Evolutionary conservation across 2,888 invertebrate species (phyloP).

Genomic region (Aromia moschata): DNA sequence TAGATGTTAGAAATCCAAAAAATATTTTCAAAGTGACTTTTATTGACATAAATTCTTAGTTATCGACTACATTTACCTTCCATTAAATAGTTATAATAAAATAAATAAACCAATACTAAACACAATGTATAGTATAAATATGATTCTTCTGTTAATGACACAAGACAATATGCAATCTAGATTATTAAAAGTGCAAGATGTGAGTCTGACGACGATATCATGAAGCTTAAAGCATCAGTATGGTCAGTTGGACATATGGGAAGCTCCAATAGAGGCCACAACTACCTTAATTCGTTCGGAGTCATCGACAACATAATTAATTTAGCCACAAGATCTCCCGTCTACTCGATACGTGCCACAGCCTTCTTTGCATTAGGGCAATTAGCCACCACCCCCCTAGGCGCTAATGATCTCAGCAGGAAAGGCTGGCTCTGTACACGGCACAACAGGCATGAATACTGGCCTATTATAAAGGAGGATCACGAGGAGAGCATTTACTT

Average conservation of each 20-base stretch:
- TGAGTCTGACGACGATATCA: constrained; percentile 73
- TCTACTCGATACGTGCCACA: constrained; percentile 89
- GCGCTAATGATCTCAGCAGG: constrained; percentile 81
- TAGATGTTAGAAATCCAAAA: too few relatives aligned
- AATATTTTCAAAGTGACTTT: too few relatives aligned
- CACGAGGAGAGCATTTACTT: constrained; percentile 50
- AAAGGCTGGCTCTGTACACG: constrained; percentile 78
- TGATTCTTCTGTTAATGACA: too few relatives aligned
- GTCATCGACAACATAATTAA: constrained; percentile 66
- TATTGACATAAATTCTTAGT: too few relatives aligned
- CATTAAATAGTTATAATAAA: too few relatives aligned
- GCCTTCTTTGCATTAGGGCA: constrained; percentile 89
- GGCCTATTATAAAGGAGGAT: constrained; percentile 78
- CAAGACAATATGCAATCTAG: too few relatives aligned
- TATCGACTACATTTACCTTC: too few relatives aligned
- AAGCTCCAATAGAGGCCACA: constrained; percentile 79
- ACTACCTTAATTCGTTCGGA: constrained; percentile 70
- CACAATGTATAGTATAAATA: too few relatives aligned
- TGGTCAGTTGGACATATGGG: constrained; percentile 91
- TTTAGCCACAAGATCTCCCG: constrained; percentile 81
- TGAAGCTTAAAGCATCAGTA: constrained; percentile 85
- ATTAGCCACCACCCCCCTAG: constrained; percentile 83
- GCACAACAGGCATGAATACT: constrained; percentile 76
- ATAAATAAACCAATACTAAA: too few relatives aligned
- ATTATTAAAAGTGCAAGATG: constrained; percentile 65